Percentiles rank a stretch among this genome's conserved stretches.
Evolutionary conservation across 1,140 invertebrate species (phyloP).

Genomic region (Lepidurus couesii): DNA sequence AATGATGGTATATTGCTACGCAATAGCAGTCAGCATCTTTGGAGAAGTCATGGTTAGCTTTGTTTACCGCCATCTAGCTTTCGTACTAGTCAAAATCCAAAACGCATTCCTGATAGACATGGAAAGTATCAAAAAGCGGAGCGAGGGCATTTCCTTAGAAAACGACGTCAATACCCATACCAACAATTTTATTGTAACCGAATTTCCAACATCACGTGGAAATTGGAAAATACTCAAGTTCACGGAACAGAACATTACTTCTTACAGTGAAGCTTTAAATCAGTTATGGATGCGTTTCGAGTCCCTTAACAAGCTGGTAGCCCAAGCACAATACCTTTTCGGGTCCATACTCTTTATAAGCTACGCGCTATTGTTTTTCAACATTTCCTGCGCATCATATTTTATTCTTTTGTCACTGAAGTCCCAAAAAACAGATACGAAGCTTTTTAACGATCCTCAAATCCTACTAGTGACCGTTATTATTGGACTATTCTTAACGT

Average conservation of each 20-base stretch:
- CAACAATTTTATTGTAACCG: not conserved
- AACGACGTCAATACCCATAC: not conserved
- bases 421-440: not conserved
- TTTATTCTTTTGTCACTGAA: not conserved
- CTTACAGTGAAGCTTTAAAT: not conserved
- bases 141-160: not conserved
- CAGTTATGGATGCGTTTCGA: not conserved
- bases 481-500: not conserved
- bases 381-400: not conserved
- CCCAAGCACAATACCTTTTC: not conserved
- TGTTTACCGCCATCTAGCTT: not conserved
- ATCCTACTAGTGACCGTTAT: not conserved
- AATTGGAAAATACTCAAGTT: not conserved
- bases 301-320: not conserved
- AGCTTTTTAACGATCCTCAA: not conserved
- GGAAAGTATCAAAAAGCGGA: not conserved
- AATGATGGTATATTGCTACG: not conserved
- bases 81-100: not conserved
- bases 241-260: not conserved
- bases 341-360: not conserved
- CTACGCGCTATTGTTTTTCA: not conserved
- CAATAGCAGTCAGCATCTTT: not conserved
- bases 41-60: not conserved
- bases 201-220: not conserved
- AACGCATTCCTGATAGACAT: not conserved